Percentiles rank a stretch among this genome's conserved stretches.
Conservation (phyloP, 2,113 vertebrate species). For the Ammodytes marinus region DNA sequence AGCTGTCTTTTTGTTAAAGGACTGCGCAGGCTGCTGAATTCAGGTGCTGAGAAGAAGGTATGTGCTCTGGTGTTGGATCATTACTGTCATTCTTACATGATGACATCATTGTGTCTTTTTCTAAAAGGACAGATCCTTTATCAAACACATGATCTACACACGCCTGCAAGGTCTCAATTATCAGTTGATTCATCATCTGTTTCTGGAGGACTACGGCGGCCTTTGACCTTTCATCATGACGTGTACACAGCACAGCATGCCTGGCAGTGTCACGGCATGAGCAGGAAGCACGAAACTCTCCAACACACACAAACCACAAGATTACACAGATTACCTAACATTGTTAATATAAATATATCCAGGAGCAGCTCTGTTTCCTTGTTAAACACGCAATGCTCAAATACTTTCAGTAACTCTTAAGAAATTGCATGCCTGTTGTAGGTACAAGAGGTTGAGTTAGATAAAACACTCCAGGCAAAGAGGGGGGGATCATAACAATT, state of each 20-base stretch:
- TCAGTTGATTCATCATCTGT: constrained; percentile 59
- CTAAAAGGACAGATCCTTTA: constrained; percentile 62
- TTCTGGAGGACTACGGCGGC: neutral
- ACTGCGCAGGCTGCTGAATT: constrained; percentile 34
- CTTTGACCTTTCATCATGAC: constrained; percentile 22
- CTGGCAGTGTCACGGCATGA: neutral
- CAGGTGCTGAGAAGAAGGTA: constrained; percentile 49
- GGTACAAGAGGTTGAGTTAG: too few relatives aligned
- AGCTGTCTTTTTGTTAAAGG: constrained; percentile 55
- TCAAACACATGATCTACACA: constrained; percentile 56
- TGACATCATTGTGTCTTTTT: constrained; percentile 56
- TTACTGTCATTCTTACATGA: constrained; percentile 60
- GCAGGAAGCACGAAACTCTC: too few relatives aligned
- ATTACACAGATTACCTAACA: neutral
- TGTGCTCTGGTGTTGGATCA: constrained; percentile 55
- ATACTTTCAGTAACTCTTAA: neutral
- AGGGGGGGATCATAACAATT: neutral
- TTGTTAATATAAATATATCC: neutral
- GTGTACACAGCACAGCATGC: constrained; percentile 6
- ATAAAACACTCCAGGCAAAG: constrained; percentile 3
- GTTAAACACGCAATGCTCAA: neutral
- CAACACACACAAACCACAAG: neutral
- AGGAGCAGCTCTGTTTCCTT: neutral
- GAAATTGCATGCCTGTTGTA: neutral
- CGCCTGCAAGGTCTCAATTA: constrained; percentile 53